Evolutionary conservation across 2,797 vertebrate genomes (phyloP), one percentile per base, ranked within the genome.

Genomic region (Ptychobarbus kaznakovi): DNA sequence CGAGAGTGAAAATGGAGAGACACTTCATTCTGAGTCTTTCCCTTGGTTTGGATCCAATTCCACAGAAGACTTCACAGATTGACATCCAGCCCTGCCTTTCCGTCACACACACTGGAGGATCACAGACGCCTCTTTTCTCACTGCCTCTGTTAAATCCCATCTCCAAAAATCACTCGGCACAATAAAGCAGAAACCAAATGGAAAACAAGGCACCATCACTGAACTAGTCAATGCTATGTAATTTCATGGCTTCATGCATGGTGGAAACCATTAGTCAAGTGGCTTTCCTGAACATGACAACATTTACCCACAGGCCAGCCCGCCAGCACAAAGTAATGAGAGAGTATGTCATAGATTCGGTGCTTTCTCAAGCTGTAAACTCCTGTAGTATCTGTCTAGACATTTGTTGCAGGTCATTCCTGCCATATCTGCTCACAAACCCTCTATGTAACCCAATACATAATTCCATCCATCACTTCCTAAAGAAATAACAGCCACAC

Each of bases 21-120:
- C 72, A 51, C 72, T 25, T 83, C 73, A 87, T 80, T 83, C 72
- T 40, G 28, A 44, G 76, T 58, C 69, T 87, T 80, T 76, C 44
- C 35, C 53, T 61, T 78, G 73, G 51, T 81, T 87, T 75, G 15
- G 32, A 87, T 79, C 56, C 88, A 85, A 79, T 83, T 82, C 85
- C 75, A 82, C 74, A 28, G 68, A 85, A 38, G 74, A 84, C 80
- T 80, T 84, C 28, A 73, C 28, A 32, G 84, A 80, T 42, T 75
- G 74, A 82, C 66, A 82, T 68, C 42, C 68, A 79, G 40, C 35
- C 70, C 69, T 73, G 56, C 69, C 68, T 80, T 80, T 85, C 70
- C 65, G 58, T 80, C 83, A 85, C 77, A 80, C 84, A 80, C 46
- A 80, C 44, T 35, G 8, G 42, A 32, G 44, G 53, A 72, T 75